These are phyloP conservation scores for Dolichomitus sp. DNA, from an alignment of 2,888 invertebrate genomes.

Conservation along the genomic window DNA sequence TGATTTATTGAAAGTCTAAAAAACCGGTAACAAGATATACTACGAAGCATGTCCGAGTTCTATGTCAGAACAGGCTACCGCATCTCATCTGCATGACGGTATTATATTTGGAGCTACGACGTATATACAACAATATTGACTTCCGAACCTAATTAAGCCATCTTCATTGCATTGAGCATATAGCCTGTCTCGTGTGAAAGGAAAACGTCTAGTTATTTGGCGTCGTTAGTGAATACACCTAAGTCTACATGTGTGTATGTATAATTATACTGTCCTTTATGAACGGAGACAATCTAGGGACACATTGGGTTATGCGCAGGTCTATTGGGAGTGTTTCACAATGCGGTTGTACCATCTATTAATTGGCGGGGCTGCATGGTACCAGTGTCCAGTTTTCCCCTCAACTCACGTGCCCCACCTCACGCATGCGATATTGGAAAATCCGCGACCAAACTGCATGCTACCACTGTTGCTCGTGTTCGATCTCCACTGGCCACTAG, in stretches of 20 bases:
- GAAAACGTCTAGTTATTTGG: constrained; percentile 9
- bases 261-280: not conserved
- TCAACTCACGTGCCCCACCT: not conserved
- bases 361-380: constrained; percentile 21
- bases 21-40: not conserved
- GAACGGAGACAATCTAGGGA: constrained; percentile 12
- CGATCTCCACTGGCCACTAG: not conserved
- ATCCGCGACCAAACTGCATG: constrained; percentile 27
- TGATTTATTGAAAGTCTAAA: too few species aligned
- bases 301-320: not conserved
- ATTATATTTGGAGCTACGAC: not conserved
- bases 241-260: not conserved
- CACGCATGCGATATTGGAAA: constrained; percentile 23
- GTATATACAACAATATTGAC: not conserved
- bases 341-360: constrained; percentile 32
- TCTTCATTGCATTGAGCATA: not conserved
- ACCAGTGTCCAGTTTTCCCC: not conserved
- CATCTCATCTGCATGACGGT: not conserved
- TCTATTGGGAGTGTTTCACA: constrained; percentile 14
- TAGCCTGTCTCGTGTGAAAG: not conserved
- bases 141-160: not conserved
- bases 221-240: not conserved
- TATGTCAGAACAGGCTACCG: not conserved
- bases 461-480: not conserved
- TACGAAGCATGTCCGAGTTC: not conserved